Evolutionary conservation across 2,888 invertebrate species (phyloP), one percentile per base, ranked within the genome.

Genomic region (Drosophila demipolita): DNA sequence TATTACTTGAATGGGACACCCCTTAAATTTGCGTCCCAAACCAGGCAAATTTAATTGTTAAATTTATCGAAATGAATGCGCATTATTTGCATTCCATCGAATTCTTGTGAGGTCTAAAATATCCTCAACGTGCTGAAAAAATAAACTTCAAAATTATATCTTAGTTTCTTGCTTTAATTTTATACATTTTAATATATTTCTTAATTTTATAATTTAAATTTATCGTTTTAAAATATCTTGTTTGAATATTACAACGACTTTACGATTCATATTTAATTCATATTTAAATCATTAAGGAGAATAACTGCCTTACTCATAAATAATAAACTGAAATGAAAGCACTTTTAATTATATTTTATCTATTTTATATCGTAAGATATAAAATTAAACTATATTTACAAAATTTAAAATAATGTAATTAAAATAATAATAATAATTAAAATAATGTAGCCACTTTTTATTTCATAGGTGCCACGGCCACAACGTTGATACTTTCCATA

Each of bases 401-500:
- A 6, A 15, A 17, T 9, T 12, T 29, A 6, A 45, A 26, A 48
- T 17, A 26, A 5, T 5, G 26, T 26, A 48, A 17, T 48, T 8
- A 26, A 48, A 26, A 48, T 8, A 48, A 17, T 48, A 23, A 23
- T 23, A 23, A 23, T 26, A 48, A 17, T 48, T 8, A 26, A 48
- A 26, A 48, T 8, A 48, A 17, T 48, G 3, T 9, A 17, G 17
- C 1, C 17, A 15, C 17, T 17, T 8, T 48, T 17, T 8, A 1
- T 48, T 26, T 48, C 3, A 55, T n/a, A n/a, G 11, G 3, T 42
- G 11, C 3, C 12, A 20, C 6, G 12, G 6, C 42, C 12, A 42
- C 12, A 12, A 12, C 61, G 48, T 64, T 40, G 50, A 74, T 60
- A 48, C 36, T 20, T 45, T 12, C 54, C 53, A 48, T 11, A 42